Evolutionary conservation across 2,113 vertebrate species (phyloP).

Genomic region (Mionectes macconnelli): DNA sequence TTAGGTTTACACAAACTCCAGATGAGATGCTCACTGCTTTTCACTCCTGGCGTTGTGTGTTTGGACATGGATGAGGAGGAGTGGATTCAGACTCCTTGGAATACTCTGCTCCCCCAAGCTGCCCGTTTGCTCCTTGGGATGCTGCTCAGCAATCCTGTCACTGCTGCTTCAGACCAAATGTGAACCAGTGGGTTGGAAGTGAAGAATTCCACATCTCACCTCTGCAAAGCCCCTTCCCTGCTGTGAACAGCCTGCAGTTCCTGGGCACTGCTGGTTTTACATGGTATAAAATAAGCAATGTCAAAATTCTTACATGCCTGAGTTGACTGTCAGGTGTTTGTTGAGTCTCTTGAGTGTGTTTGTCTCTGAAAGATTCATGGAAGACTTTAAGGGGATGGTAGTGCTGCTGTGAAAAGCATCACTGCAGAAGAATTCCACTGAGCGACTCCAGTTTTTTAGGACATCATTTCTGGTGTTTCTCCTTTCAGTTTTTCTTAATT

Average conservation of each 20-base stretch:
- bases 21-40: not conserved
- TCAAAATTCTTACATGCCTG: not conserved
- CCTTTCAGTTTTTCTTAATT: not conserved
- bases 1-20: not conserved
- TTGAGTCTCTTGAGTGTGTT: not conserved
- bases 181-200: not conserved
- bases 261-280: not conserved
- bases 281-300: not conserved
- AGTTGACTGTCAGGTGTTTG: not conserved
- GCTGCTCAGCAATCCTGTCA: not conserved
- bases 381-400: not conserved
- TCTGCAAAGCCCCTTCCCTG: not conserved
- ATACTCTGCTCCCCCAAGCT: not conserved
- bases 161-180: not conserved
- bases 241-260: not conserved
- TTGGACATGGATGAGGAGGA: not conserved
- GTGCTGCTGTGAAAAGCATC: not conserved
- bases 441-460: not conserved
- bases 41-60: accelerated
- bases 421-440: not conserved
- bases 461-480: not conserved
- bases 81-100: not conserved
- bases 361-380: not conserved
- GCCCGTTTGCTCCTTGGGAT: not conserved
- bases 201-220: not conserved